A percentile compares a stretch with the other conserved stretches of the same genome.
Conservation (phyloP, 2,888 invertebrate species). For the Patella caerulea region DNA sequence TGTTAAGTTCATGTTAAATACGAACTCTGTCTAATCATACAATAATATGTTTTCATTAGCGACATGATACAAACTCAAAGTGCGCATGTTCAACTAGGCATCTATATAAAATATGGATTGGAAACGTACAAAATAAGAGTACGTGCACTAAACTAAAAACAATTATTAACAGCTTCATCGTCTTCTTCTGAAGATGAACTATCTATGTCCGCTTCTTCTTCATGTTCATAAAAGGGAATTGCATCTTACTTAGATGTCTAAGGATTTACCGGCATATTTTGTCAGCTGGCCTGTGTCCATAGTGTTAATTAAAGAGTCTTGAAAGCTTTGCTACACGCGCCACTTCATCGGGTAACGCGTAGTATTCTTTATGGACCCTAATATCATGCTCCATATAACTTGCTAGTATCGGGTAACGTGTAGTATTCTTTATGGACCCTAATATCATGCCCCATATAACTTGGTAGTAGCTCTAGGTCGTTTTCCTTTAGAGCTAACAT, state of each 20-base stretch:
- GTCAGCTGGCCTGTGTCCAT: neutral
- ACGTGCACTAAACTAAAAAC: no score
- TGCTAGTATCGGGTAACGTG: neutral
- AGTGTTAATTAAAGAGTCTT: neutral
- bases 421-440: constrained; percentile 3
- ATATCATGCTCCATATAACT: neutral
- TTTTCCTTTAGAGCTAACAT: neutral
- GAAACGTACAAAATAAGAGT: no score
- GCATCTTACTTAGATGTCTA: no score
- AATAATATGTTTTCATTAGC: no score
- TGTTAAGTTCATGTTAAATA: no score
- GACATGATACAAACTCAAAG: no score
- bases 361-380: neutral
- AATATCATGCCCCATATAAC: neutral
- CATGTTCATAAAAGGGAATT: neutral
- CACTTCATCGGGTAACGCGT: neutral
- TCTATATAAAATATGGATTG: no score
- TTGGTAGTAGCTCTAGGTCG: neutral
- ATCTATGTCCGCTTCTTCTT: neutral
- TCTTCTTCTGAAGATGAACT: neutral
- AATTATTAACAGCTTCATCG: no score
- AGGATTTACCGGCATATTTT: neutral
- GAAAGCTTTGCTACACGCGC: neutral
- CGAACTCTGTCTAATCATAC: no score
- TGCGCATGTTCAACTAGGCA: no score